Evolutionary conservation across 2,113 vertebrate genomes (phyloP).

Genomic region (Emydura subglobosa): DNA sequence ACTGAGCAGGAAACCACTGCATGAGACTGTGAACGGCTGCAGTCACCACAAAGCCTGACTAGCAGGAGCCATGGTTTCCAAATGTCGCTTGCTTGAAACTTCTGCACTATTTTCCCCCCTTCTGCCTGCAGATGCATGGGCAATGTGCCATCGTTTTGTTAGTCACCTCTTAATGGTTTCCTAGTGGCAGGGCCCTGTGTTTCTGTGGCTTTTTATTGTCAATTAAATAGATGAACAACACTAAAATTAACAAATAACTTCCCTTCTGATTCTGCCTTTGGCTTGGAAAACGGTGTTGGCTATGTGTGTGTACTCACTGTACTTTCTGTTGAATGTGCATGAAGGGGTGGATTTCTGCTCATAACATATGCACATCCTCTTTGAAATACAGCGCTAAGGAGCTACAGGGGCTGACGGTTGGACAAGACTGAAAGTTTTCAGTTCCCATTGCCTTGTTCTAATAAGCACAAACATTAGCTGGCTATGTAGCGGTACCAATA

Average conservation of each 20-base stretch:
- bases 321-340: not conserved
- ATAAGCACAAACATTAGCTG: not conserved
- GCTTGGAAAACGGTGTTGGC: not conserved
- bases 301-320: not conserved
- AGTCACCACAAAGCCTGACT: fast-evolving
- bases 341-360: not conserved
- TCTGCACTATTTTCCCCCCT: not conserved
- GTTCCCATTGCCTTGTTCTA: not conserved
- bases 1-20: not conserved
- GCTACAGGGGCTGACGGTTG: not conserved
- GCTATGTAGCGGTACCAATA: not conserved
- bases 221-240: not conserved
- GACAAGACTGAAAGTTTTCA: not conserved
- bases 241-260: not conserved
- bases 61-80: not conserved
- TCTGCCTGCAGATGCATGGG: fast-evolving
- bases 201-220: not conserved
- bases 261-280: not conserved
- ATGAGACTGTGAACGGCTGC: fast-evolving
- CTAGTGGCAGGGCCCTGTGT: not conserved
- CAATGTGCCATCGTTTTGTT: fast-evolving
- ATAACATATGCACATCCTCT: not conserved
- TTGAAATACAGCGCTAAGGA: not conserved
- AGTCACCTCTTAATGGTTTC: not conserved
- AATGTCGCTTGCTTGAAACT: not conserved